These are phyloP conservation scores for Drosophila borealis DNA, from an alignment of 2,888 invertebrate genomes.

Conservation along the genomic window DNA sequence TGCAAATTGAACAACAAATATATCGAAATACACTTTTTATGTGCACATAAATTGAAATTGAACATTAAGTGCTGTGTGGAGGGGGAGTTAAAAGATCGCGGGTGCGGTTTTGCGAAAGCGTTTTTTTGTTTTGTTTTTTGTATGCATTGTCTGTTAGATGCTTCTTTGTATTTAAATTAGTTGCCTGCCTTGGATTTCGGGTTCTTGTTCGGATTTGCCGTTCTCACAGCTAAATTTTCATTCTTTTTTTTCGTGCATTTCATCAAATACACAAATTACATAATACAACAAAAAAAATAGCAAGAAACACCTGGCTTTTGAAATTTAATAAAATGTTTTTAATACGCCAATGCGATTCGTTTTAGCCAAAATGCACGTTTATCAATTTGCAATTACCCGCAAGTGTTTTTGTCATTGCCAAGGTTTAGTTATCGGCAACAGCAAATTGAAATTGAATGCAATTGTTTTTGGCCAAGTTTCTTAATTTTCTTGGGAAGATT, in stretches of 20 bases:
- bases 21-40: conserved; percentile 53
- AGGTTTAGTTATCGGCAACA: conserved; percentile 49
- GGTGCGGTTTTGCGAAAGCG: conserved; percentile 50
- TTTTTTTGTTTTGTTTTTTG: conserved; percentile 33
- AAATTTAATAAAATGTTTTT: conserved; percentile 35
- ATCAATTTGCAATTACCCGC: conserved; percentile 72
- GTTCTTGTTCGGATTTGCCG: conserved; percentile 42
- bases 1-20: conserved; percentile 50
- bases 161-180: conserved; percentile 75
- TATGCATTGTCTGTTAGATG: conserved; percentile 63
- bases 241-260: conserved; percentile 52
- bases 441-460: conserved; percentile 41
- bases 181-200: conserved; percentile 65
- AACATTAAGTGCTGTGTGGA: conserved; percentile 43
- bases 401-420: conserved; percentile 66
- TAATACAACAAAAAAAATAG: conserved; percentile 12
- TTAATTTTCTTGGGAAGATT: not conserved
- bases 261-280: conserved; percentile 48
- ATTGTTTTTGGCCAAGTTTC: conserved; percentile 15
- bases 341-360: conserved; percentile 23
- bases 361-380: conserved; percentile 65
- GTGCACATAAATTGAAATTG: conserved; percentile 62
- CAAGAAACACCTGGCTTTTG: conserved; percentile 30
- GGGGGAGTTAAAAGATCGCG: not conserved
- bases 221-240: conserved; percentile 67